Evolutionary conservation across 1,140 invertebrate species (phyloP).

Genomic region (Eupristina koningsbergeri): DNA sequence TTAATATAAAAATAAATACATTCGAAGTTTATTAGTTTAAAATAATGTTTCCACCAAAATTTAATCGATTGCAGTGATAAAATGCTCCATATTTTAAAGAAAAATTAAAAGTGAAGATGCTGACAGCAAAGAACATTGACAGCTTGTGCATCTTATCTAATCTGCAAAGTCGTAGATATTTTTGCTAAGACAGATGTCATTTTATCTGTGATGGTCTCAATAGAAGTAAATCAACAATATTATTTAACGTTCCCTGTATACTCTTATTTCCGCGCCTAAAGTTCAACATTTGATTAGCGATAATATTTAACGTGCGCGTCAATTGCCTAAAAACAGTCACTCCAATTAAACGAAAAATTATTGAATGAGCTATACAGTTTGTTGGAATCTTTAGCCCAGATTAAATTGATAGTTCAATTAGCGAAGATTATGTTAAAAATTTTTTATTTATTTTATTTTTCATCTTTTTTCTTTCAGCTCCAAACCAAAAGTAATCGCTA

Average conservation of each 20-base stretch:
- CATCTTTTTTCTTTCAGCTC: no score
- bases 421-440: no score
- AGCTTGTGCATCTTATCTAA: conserved; percentile 32
- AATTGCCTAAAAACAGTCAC: background rate
- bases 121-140: no score
- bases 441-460: no score
- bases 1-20: no score
- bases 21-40: no score
- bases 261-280: background rate
- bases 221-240: background rate
- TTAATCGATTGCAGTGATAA: background rate
- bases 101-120: background rate
- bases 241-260: background rate
- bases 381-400: no score
- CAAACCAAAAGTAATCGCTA: no score
- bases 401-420: no score
- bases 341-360: background rate
- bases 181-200: background rate
- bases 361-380: no score
- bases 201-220: background rate
- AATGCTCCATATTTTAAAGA: background rate
- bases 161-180: conserved; percentile 12
- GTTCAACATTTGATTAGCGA: conserved; percentile 39
- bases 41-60: no score
- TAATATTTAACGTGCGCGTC: background rate